A percentile compares a stretch with the other conserved stretches of the same genome.
Evolutionary conservation across 2,797 vertebrate species (phyloP).

Genomic region (Gymnopithys bicolor): DNA sequence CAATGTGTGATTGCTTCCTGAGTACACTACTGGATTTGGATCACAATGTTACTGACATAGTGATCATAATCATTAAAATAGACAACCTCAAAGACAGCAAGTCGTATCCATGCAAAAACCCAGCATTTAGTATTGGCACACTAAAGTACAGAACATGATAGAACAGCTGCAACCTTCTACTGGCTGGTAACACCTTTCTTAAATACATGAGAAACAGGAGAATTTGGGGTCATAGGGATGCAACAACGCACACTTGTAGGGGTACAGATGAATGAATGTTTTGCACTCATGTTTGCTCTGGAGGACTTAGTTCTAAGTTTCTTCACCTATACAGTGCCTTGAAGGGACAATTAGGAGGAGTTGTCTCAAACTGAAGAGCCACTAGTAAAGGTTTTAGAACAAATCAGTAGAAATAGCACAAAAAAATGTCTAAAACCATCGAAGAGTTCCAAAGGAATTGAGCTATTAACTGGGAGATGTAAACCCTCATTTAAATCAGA

Average conservation of each 20-base stretch:
- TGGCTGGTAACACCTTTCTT: not conserved
- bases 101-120: not conserved
- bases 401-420: not conserved
- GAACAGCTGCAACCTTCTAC: not conserved
- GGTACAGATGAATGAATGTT: not conserved
- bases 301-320: not conserved
- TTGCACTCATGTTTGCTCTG: not conserved
- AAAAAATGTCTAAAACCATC: accelerated
- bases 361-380: not conserved
- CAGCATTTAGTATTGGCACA: not conserved
- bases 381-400: not conserved
- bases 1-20: not conserved
- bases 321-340: not conserved
- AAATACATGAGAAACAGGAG: not conserved
- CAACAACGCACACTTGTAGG: not conserved
- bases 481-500: not conserved
- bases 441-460: not conserved
- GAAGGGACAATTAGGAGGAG: not conserved
- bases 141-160: not conserved
- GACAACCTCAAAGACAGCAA: not conserved
- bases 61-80: not conserved
- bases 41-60: not conserved
- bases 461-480: not conserved
- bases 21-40: not conserved
- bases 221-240: not conserved